Evolutionary conservation across 2,113 vertebrate genomes (phyloP).

Genomic region (Osmerus eperlanus): DNA sequence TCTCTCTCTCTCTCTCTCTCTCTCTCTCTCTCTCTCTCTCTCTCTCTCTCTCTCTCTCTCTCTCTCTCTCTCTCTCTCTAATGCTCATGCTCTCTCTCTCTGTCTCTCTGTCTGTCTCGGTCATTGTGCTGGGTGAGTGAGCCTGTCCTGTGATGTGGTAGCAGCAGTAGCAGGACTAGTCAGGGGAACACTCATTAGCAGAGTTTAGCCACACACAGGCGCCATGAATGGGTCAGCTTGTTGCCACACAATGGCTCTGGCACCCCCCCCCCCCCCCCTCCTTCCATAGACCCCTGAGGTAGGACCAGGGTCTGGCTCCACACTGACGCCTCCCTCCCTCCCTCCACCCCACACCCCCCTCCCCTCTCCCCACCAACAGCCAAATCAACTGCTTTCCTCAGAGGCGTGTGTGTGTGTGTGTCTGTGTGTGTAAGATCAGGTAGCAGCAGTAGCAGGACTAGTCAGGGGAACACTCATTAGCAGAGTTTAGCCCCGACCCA

Average conservation of each 20-base stretch:
- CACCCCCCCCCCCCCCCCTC: background rate
- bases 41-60: slow-evolving; percentile 11
- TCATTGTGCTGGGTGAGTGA: slow-evolving; percentile 29
- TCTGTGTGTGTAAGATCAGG: slow-evolving; percentile 19
- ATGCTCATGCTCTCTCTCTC: slow-evolving; percentile 21
- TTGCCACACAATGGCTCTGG: slow-evolving; percentile 68
- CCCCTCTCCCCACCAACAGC: slow-evolving; percentile 17
- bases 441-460: no score
- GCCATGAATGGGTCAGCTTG: slow-evolving; percentile 68
- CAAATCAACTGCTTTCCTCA: slow-evolving; percentile 24
- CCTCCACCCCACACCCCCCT: slow-evolving; percentile 21
- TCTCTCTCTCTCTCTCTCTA: slow-evolving; percentile 13
- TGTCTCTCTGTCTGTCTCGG: slow-evolving; percentile 7
- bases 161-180: slow-evolving; percentile 48
- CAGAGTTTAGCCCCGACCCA: no score
- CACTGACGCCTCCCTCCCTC: slow-evolving; percentile 68
- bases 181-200: slow-evolving; percentile 74
- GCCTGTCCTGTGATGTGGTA: slow-evolving; percentile 54
- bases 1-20: no score
- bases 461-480: no score
- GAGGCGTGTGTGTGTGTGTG: slow-evolving; percentile 27
- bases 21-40: background rate
- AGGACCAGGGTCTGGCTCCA: slow-evolving; percentile 67
- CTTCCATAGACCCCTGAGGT: slow-evolving; percentile 31
- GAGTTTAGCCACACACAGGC: slow-evolving; percentile 70